phyloP scores from a whole-genome alignment of 2,888 invertebrate genomes.

The Netelia melanura region DNA sequence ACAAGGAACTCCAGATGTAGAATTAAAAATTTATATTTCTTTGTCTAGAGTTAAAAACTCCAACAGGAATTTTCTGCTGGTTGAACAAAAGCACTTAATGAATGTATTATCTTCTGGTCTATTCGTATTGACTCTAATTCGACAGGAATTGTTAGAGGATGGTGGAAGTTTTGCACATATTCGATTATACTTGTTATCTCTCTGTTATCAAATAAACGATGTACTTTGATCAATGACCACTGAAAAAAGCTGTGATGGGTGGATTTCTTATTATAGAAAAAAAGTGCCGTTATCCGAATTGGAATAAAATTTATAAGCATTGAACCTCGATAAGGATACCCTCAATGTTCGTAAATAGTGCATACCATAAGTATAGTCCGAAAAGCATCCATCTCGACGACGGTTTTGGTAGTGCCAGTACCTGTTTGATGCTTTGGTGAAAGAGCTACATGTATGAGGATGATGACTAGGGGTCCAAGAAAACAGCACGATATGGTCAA shows the following conservation, averaged over 20 bases:
- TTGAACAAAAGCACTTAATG: background rate
- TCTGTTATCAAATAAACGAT: background rate
- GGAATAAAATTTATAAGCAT: background rate
- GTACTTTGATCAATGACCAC: background rate
- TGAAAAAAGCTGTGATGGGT: slow-evolving; percentile 9
- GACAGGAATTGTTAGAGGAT: background rate
- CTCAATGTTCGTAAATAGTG: slow-evolving; percentile 26
- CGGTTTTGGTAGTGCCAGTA: slow-evolving; percentile 87
- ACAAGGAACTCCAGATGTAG: too few relatives aligned
- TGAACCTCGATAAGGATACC: background rate
- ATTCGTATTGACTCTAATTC: background rate
- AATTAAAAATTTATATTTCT: too few relatives aligned
- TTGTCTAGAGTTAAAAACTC: background rate
- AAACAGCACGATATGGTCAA: slow-evolving; percentile 80
- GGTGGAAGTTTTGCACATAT: background rate
- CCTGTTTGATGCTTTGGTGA: slow-evolving; percentile 89
- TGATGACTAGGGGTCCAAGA: slow-evolving; percentile 84
- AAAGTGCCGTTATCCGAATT: background rate
- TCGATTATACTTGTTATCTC: background rate
- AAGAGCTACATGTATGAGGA: slow-evolving; percentile 88
- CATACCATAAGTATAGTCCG: slow-evolving; percentile 88
- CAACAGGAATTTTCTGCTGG: background rate
- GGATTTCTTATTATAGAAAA: background rate
- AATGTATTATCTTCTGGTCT: background rate
- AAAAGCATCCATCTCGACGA: slow-evolving; percentile 88